Percentiles rank a stretch among this genome's conserved stretches.
phyloP scores from a whole-genome alignment of 2,113 vertebrate genomes.

The Tachysurus vachellii region DNA sequence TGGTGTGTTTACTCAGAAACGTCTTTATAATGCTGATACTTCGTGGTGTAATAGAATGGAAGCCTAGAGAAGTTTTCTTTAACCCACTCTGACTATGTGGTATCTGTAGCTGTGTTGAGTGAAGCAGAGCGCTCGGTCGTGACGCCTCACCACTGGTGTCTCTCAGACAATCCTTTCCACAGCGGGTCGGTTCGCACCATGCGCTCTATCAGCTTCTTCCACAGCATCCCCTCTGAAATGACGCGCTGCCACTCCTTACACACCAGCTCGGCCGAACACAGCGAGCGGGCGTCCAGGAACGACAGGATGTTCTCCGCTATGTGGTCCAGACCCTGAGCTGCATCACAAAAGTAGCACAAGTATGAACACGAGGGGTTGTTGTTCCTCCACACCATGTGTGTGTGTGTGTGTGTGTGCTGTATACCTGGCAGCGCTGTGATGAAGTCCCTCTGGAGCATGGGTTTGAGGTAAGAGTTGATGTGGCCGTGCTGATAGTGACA shows the following conservation, averaged over 20 bases:
- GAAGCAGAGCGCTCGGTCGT: neutral
- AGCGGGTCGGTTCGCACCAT: constrained; percentile 98
- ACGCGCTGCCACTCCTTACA: constrained; percentile 99
- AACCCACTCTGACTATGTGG: neutral
- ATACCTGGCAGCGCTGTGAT: constrained; percentile 98
- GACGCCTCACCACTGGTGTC: constrained; percentile 93
- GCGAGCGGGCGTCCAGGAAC: constrained; percentile 92
- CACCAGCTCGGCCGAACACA: constrained; percentile 95
- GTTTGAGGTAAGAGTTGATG: constrained; percentile 99
- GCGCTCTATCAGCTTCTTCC: constrained; percentile 97
- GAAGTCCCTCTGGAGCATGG: constrained; percentile 99
- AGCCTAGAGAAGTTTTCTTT: neutral
- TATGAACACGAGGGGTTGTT: neutral
- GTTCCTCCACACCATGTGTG: neutral
- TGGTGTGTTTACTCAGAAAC: neutral
- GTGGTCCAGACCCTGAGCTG: constrained; percentile 98
- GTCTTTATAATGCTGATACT: neutral
- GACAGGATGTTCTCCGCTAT: constrained; percentile 99
- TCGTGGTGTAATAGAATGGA: neutral
- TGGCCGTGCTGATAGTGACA: constrained; percentile 99
- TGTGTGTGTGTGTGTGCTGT: fast-evolving
- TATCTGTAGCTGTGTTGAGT: neutral
- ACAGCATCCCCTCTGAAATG: constrained; percentile 97
- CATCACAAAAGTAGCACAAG: neutral
- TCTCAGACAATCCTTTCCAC: constrained; percentile 96